A percentile compares a stretch with the other conserved stretches of the same genome.
These are phyloP conservation scores for Diploscapter pachys DNA, from an alignment of 1,140 invertebrate species.

Conservation along the genomic window DNA sequence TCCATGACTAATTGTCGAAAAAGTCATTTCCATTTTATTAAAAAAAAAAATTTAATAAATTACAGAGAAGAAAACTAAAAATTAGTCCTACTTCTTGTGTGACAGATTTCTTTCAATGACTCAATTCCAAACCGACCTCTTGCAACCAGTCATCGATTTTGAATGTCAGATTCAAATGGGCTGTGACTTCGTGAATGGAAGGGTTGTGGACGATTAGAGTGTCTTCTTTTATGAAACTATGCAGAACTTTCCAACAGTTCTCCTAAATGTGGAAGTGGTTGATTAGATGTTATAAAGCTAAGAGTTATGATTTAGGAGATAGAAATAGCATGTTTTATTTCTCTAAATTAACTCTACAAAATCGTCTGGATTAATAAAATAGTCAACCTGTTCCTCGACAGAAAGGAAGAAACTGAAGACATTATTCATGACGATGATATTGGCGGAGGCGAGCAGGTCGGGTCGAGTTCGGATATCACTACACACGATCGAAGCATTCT, in stretches of 20 bases:
- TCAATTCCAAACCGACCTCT: conserved; percentile 4
- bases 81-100: neutral
- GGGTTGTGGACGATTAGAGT: conserved; percentile 22
- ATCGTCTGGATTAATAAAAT: conserved; percentile 5
- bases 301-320: no score
- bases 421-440: conserved; percentile 69
- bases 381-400: conserved; percentile 62
- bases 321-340: neutral
- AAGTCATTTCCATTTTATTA: no score
- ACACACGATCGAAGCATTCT: conserved; percentile 1
- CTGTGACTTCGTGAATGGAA: conserved; percentile 1
- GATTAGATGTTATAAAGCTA: neutral
- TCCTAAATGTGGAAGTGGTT: neutral
- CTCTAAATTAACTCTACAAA: neutral
- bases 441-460: conserved; percentile 64
- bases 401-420: conserved; percentile 70
- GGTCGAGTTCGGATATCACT: conserved; percentile 59
- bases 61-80: no score
- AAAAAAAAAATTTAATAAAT: no score
- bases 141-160: conserved; percentile 15
- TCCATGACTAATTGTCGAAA: no score
- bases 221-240: neutral
- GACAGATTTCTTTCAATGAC: neutral
- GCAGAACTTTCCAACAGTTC: conserved; percentile 12
- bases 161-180: conserved; percentile 22